Evolutionary conservation across 2,113 vertebrate genomes (phyloP), one percentile per base, ranked within the genome.

Genomic region (Pseudorasbora parva): DNA sequence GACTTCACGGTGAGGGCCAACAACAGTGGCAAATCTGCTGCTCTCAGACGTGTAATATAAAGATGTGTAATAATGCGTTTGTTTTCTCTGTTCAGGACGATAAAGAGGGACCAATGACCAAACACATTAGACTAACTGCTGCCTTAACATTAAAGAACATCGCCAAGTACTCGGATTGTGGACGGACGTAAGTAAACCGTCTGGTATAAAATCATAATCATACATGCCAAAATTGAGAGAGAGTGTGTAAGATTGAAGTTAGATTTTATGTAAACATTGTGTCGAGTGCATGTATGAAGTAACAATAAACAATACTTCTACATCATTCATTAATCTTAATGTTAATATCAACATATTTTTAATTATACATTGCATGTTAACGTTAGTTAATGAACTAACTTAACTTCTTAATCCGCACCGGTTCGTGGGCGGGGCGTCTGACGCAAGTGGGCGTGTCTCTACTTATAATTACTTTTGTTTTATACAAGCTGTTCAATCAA

Each of bases 141-240:
- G 97, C 98, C 98, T 99, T 99, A 99, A 99, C 98, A 92, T 94
- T 99, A 95, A 99, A 99, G 97, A 99, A 98, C 94, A 97, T 99
- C 94, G 97, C 97, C 94, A 99, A 99, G 96, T 97, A 98, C 94
- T 99, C 98, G 83, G 97, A 99, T 93, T 97, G 96, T 93, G 98
- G 98, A 94, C 96, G 96, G 94, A 98, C 95, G 98, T 99, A 92
- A 98, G 96, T 95, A 2, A 43, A 25, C 27, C 74, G 33, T 19
- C 9, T 45, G 37, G 4, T 33, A 45, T n/a, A n/a, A 43, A 41
- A 69, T 37, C 15, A 23, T 59, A 66, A 68, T 68, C 25, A 30
- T 30, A 30, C 30, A 62, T 27, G 59, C 3, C 27, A 27, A 30
- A 57, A 57, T 57, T 19, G 2, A 9, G 8, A 5, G 19, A 56